Base-by-base conservation (phyloP, 2,797 vertebrate genomes). In the Poecilia velifera region DNA sequence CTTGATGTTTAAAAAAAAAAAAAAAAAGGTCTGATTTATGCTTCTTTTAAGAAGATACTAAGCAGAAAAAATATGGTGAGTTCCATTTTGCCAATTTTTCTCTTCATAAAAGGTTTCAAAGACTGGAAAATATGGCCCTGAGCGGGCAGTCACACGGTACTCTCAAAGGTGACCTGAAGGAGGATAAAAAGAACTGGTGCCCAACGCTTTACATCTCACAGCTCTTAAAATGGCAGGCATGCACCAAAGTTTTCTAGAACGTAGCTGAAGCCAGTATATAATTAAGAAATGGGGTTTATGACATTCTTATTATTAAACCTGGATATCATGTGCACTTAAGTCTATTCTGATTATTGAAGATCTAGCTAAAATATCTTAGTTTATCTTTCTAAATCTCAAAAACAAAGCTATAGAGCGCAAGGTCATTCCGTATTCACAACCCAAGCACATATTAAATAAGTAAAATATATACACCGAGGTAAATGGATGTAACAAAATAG, bases 101-200 rank as follows among this genome's bases (percentile, higher is more conserved):
- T 59, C 41, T 59, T 74, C 14, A 73, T 25, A 45, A 36, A 55
- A 39, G 39, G 55, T 59, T 41, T 74, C n/a, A 59, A 59, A 74
- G 36, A 74, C 25, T 18, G 9, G 1, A 55, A 74, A 74, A 59
- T 45, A 43, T 74, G 51, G 13, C 73, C 73, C 51, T 59, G 73
- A 74, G 25, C 25, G 28, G 6, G 57, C 73, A 74, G 45, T 57
- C 36, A 74, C 28, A 25, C 0, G 0, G 39, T 59, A 68, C 36
- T 62, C 12, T 79, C 75, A 82, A 77, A 80, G 75, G 78, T 80
- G 80, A 51, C 73, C 77, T 74, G 39, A 81, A 45, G 34, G 28
- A 82, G 51, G 77, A 81, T 70, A 74, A 73, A 64, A 47, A 70
- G 34, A 28, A 77, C 74, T 82, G 75, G 45, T 22, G 53, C 78